Evolutionary conservation across 2,113 vertebrate species (phyloP).

Genomic region (Dipodomys ordii): DNA sequence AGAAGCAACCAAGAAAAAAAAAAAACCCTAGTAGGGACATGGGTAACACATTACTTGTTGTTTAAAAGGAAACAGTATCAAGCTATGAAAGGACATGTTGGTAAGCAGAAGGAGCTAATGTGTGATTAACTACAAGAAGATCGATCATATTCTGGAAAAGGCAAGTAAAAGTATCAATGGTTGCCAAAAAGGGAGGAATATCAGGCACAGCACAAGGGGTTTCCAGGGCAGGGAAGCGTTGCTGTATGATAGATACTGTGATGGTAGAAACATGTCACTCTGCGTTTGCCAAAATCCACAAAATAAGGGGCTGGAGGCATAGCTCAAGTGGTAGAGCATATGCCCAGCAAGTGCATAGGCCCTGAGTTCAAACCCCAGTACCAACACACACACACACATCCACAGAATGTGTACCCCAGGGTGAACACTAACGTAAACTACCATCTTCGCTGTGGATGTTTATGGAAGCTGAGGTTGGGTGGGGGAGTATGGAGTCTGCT

Average conservation of each 20-base stretch:
- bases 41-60: not conserved
- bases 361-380: too few relatives aligned
- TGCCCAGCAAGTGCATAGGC: too few relatives aligned
- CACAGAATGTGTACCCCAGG: not conserved
- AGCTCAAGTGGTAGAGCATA: too few relatives aligned
- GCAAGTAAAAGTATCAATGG: not conserved
- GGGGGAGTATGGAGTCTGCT: not conserved
- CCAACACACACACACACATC: too few relatives aligned
- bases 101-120: not conserved
- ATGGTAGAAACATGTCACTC: not conserved
- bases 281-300: not conserved
- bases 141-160: not conserved
- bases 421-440: not conserved
- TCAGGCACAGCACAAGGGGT: not conserved
- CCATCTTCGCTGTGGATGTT: not conserved
- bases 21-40: not conserved
- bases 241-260: not conserved
- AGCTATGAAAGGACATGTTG: not conserved
- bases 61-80: not conserved
- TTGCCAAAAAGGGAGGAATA: not conserved
- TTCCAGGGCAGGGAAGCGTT: not conserved
- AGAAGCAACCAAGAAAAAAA: not conserved
- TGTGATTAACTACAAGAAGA: not conserved
- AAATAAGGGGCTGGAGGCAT: not conserved
- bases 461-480: rapidly evolving